phyloP scores from a whole-genome alignment of 2,797 vertebrate species.

The Calcarius lapponicus region DNA sequence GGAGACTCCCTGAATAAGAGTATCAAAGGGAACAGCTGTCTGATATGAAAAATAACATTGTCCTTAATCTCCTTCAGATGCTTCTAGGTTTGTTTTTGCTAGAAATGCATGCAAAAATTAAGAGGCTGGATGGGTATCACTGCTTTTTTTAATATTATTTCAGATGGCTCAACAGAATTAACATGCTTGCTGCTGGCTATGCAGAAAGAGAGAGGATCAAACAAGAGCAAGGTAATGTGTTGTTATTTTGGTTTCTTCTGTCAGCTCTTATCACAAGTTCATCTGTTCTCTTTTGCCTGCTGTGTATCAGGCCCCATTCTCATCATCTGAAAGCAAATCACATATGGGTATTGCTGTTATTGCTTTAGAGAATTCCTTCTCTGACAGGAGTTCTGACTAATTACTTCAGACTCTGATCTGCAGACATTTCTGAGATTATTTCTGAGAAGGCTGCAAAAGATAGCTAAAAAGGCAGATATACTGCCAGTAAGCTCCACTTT shows the following conservation, averaged over 20 bases:
- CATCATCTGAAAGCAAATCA: background rate
- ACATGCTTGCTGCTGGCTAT: conserved; percentile 93
- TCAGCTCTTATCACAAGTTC: background rate
- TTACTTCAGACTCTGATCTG: background rate
- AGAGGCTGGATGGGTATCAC: background rate
- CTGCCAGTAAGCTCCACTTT: background rate
- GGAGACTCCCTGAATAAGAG: conserved; percentile 5
- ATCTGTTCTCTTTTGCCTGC: background rate
- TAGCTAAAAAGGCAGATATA: background rate
- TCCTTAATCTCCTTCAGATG: conserved; percentile 19
- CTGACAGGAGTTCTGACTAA: background rate
- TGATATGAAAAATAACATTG: conserved; percentile 31
- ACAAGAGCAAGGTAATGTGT: conserved; percentile 90
- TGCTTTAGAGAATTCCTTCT: background rate
- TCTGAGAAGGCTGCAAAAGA: background rate
- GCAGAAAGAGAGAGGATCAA: conserved; percentile 94
- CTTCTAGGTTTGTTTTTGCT: conserved; percentile 28
- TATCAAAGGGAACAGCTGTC: conserved; percentile 35
- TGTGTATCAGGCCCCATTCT: background rate
- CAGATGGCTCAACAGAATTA: conserved; percentile 98
- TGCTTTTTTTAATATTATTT: conserved; percentile 71
- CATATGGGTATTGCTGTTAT: background rate
- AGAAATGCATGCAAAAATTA: conserved; percentile 17
- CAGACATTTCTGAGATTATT: background rate
- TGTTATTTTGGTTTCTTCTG: conserved; percentile 9